A percentile compares a stretch with the other conserved stretches of the same genome.
Conservation (phyloP, 2,797 vertebrate species). For the Lycodopsis pacificus region DNA sequence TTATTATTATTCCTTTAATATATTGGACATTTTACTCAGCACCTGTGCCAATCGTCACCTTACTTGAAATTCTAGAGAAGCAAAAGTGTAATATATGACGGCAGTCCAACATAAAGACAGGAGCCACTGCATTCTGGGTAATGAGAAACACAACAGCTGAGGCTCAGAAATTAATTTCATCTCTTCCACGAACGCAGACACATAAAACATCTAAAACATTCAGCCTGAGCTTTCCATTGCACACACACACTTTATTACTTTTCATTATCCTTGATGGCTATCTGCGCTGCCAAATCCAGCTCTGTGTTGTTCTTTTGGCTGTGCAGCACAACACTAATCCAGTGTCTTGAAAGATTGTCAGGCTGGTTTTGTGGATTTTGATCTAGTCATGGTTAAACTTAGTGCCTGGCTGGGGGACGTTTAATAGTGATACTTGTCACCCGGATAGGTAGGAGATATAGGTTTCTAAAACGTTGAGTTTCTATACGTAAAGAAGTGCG, state of each 20-base stretch:
- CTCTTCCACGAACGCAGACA: slow-evolving; percentile 39
- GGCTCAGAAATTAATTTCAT: slow-evolving; percentile 46
- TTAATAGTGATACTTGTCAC: background rate
- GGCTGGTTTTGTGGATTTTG: background rate
- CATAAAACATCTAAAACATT: slow-evolving; percentile 49
- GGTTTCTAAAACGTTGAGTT: background rate
- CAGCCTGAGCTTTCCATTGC: slow-evolving; percentile 39
- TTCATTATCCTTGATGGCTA: slow-evolving; percentile 62
- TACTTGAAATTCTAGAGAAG: slow-evolving; percentile 17
- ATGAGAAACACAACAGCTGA: slow-evolving; percentile 43
- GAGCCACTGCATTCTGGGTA: slow-evolving; percentile 33
- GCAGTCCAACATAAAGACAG: slow-evolving; percentile 27
- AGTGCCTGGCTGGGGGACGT: no score
- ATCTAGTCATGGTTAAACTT: background rate
- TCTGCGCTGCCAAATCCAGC: slow-evolving; percentile 59
- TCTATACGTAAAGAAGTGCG: no score
- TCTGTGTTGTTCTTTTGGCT: slow-evolving; percentile 61
- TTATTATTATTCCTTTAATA: slow-evolving; percentile 36
- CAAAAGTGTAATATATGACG: slow-evolving; percentile 37
- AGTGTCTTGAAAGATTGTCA: slow-evolving; percentile 34
- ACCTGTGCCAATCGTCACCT: slow-evolving; percentile 29
- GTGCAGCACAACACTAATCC: slow-evolving; percentile 48
- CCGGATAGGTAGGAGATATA: background rate
- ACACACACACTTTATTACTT: slow-evolving; percentile 60
- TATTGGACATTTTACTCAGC: slow-evolving; percentile 30